A percentile compares a stretch with the other conserved stretches of the same genome.
Evolutionary conservation across 2,888 invertebrate species (phyloP).

Genomic region (Apodemia mormo): DNA sequence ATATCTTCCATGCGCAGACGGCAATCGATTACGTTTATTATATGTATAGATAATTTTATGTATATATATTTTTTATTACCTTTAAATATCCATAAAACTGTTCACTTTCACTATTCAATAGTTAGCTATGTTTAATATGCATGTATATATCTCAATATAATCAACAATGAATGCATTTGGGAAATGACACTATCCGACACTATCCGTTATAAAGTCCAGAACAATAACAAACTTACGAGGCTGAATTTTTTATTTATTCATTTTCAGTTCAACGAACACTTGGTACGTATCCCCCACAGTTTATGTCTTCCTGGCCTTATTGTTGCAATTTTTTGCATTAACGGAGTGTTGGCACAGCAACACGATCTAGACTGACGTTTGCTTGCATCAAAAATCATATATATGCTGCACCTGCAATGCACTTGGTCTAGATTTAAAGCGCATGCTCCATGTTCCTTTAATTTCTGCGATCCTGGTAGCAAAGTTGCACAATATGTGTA

Average conservation of each 20-base stretch:
- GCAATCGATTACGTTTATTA: too few species aligned
- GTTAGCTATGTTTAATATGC: too few species aligned
- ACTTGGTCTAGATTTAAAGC: slow-evolving; percentile 34
- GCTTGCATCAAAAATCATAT: slow-evolving; percentile 30
- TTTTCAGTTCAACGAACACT: slow-evolving; percentile 24
- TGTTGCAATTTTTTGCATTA: slow-evolving; percentile 41
- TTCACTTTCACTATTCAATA: background rate
- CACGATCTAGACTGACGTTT: slow-evolving; percentile 30
- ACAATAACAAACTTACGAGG: background rate
- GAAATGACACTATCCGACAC: background rate
- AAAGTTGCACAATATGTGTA: background rate
- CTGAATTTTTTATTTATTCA: background rate
- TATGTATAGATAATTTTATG: too few species aligned
- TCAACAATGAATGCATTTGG: background rate
- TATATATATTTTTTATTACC: too few species aligned
- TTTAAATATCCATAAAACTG: too few species aligned
- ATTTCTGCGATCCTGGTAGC: slow-evolving; percentile 33
- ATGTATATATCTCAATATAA: too few species aligned
- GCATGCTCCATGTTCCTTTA: slow-evolving; percentile 35
- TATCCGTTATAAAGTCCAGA: background rate
- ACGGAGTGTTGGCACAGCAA: slow-evolving; percentile 22
- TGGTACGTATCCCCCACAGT: slow-evolving; percentile 29
- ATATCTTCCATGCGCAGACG: too few species aligned
- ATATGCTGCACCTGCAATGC: slow-evolving; percentile 30
- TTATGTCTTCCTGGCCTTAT: slow-evolving; percentile 43